A percentile compares a stretch with the other conserved stretches of the same genome.
Evolutionary conservation across 2,113 vertebrate genomes (phyloP).

Genomic region (Elephas maximus): DNA sequence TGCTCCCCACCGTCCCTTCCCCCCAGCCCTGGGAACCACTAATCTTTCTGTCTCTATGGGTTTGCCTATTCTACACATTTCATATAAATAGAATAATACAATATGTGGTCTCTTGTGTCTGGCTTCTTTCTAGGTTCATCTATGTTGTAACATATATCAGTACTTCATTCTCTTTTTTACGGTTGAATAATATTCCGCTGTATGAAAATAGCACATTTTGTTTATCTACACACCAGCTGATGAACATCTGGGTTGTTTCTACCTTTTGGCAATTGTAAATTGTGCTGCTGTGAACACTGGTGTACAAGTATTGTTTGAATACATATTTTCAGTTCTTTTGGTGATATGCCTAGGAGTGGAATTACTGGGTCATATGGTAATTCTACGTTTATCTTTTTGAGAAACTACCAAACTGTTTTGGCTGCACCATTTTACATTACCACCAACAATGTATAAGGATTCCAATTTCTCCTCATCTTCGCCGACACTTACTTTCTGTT

Average conservation of each 20-base stretch:
- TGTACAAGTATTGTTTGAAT: not conserved
- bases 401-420: not conserved
- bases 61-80: conserved; percentile 10
- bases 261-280: conserved; percentile 20
- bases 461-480: not conserved
- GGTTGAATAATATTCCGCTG: not conserved
- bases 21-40: not conserved
- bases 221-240: not conserved
- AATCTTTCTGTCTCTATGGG: conserved; percentile 23
- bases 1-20: not conserved
- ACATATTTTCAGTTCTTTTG: not conserved
- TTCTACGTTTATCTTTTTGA: conserved; percentile 35
- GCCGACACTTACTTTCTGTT: not conserved
- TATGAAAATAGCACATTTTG: not conserved
- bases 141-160: not conserved
- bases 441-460: not conserved
- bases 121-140: not conserved
- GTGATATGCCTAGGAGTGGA: too few species aligned
- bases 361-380: not conserved
- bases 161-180: not conserved
- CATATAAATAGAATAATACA: conserved; percentile 22
- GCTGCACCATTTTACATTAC: not conserved
- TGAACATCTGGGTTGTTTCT: not conserved
- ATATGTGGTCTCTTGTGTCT: conserved; percentile 1
- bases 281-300: not conserved